Percentiles rank a stretch among this genome's conserved stretches.
These are phyloP conservation scores for Anthophora plumipes DNA, from an alignment of 2,888 invertebrate species.

Conservation along the genomic window DNA sequence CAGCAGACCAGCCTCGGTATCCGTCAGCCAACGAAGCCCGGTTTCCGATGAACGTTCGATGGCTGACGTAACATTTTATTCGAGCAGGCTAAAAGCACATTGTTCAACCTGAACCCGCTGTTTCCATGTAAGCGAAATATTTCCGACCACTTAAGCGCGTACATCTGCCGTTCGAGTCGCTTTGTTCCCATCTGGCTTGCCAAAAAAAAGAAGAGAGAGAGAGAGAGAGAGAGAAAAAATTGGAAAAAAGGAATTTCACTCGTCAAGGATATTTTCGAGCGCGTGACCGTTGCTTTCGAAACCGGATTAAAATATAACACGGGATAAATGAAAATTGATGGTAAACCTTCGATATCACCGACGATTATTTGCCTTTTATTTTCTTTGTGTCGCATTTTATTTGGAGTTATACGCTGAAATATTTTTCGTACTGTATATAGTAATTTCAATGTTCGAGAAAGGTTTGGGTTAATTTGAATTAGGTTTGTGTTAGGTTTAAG, in stretches of 20 bases:
- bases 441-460: too few species aligned
- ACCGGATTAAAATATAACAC: neutral
- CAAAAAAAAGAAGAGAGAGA: too few species aligned
- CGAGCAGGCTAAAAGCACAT: constrained; percentile 59
- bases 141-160: constrained; percentile 33
- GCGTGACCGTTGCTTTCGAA: neutral
- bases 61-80: constrained; percentile 75
- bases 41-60: constrained; percentile 72
- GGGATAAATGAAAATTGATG: neutral
- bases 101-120: constrained; percentile 52
- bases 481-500: too few species aligned
- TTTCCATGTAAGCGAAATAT: constrained; percentile 57
- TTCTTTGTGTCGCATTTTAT: neutral
- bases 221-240: too few species aligned
- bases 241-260: too few species aligned
- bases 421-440: neutral
- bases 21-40: constrained; percentile 72
- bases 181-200: neutral
- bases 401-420: neutral
- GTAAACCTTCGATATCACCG: neutral
- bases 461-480: too few species aligned
- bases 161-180: constrained; percentile 1
- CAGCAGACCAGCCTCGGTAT: constrained; percentile 69
- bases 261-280: neutral
- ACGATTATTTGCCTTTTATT: neutral